These are phyloP conservation scores for Thunnus albacares DNA, from an alignment of 2,797 vertebrate genomes.

Conservation along the genomic window DNA sequence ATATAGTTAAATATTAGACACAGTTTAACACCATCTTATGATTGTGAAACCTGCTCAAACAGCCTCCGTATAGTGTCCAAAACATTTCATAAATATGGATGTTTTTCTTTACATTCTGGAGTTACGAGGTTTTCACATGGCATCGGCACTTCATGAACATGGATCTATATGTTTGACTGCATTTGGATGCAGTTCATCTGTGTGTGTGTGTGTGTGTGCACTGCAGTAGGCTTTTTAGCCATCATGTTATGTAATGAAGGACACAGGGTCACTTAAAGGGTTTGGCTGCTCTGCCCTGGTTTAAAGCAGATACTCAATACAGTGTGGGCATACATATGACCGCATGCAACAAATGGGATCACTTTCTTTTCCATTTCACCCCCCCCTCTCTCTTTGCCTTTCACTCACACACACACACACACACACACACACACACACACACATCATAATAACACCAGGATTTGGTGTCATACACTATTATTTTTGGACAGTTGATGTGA, in stretches of 20 bases:
- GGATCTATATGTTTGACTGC: conserved; percentile 24
- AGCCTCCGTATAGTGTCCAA: too few species aligned
- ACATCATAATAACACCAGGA: background rate
- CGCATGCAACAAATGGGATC: conserved; percentile 38
- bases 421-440: background rate
- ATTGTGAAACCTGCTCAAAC: background rate
- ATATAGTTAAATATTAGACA: background rate
- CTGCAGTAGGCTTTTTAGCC: conserved; percentile 36
- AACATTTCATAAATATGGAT: background rate
- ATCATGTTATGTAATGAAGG: conserved; percentile 70
- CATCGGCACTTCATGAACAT: background rate
- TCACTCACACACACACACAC: conserved; percentile 9
- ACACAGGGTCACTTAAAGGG: conserved; percentile 56
- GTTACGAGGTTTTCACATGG: conserved; percentile 3
- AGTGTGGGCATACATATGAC: conserved; percentile 25
- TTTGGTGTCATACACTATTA: background rate
- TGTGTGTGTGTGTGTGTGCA: conserved; percentile 11
- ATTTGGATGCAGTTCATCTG: conserved; percentile 21
- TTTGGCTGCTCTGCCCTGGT: conserved; percentile 61
- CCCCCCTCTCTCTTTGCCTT: background rate
- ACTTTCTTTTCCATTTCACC: conserved; percentile 45
- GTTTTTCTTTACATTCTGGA: background rate
- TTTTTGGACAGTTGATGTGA: conserved; percentile 10
- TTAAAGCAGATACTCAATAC: conserved; percentile 62
- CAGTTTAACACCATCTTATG: background rate